These are phyloP conservation scores for Zaprionus africanus DNA, from an alignment of 1,140 invertebrate genomes.

Conservation along the genomic window DNA sequence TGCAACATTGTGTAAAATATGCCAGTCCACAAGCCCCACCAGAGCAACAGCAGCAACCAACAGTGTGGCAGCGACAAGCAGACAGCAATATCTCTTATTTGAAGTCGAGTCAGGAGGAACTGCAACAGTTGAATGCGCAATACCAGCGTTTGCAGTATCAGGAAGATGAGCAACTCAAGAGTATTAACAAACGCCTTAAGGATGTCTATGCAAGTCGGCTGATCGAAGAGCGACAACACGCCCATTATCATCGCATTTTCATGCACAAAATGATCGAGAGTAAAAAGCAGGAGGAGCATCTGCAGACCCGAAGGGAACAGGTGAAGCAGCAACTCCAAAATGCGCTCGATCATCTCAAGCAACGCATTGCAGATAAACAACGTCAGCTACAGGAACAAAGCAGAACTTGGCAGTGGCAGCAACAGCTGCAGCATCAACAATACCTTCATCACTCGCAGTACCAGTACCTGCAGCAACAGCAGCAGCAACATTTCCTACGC, in stretches of 20 bases:
- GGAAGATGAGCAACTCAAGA: slow-evolving; percentile 48
- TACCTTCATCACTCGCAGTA: slow-evolving; percentile 19
- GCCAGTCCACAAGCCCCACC: not conserved
- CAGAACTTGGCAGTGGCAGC: slow-evolving; percentile 38
- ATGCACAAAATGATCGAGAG: slow-evolving; percentile 54
- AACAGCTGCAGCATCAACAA: not conserved
- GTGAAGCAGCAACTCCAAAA: slow-evolving; percentile 24
- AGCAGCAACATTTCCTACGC: slow-evolving; percentile 25
- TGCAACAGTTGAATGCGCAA: slow-evolving; percentile 55
- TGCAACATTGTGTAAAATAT: slow-evolving; percentile 11
- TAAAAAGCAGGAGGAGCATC: slow-evolving; percentile 48
- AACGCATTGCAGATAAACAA: slow-evolving; percentile 32
- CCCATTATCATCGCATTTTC: slow-evolving; percentile 49
- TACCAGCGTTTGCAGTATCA: slow-evolving; percentile 47
- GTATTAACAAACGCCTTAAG: slow-evolving; percentile 35
- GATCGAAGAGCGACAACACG: slow-evolving; percentile 49
- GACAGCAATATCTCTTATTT: slow-evolving; percentile 9
- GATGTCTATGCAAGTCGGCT: slow-evolving; percentile 33
- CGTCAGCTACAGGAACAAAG: slow-evolving; percentile 28
- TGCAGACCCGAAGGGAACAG: slow-evolving; percentile 31
- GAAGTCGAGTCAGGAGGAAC: slow-evolving; percentile 10
- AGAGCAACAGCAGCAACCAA: not conserved
- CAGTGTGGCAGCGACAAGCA: slow-evolving; percentile 17
- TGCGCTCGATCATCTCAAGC: slow-evolving; percentile 26
- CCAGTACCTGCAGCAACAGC: not conserved